Evolutionary conservation across 1,140 invertebrate species (phyloP), one percentile per base, ranked within the genome.

Genomic region (Drosophila repletoides): DNA sequence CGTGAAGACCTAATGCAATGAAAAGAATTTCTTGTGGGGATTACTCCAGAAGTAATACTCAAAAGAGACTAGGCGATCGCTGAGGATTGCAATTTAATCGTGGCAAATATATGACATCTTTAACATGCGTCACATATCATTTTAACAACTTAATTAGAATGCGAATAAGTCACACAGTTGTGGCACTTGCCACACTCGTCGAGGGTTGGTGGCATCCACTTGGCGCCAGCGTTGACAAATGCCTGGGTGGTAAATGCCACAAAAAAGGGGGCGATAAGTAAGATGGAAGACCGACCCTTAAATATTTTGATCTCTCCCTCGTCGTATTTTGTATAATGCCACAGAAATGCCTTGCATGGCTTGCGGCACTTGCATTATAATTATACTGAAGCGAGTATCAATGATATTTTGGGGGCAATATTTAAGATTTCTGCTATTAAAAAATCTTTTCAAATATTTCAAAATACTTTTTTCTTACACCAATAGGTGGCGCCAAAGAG

Each of bases 151-250:
- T 83, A 83, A 83, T 83, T 83, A 83, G 79, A 83, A 67, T 55
- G 74, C 65, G 36, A 73, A 79, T 77, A 83, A 79, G 59, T 79
- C 77, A 74, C 64, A 41, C 72, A 69, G 48, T 45, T 61, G 52
- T 64, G 68, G 58, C 76, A 71, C 66, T 48, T 55, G 66, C 22
- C 31, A 5, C 49, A 33, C n/a, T n/a, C n/a, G n/a, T n/a, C n/a
- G n/a, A 34, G 29, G 36, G 15, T 34, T 26, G 55, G 34, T 66
- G 61, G 33, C 31, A 69, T 63, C 46, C 69, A 67, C 70, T 79
- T 83, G 77, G 77, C 77, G 77, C 77, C 77, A 84, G 68, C 71
- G 77, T 53, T 83, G 77, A 83, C 79, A 84, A 83, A 76, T 64
- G 79, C 79, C 28, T 83, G 79, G 77, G 77, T 83, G 79, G 77